Conservation (phyloP, 2,797 vertebrate species). For the Lerista edwardsae region DNA sequence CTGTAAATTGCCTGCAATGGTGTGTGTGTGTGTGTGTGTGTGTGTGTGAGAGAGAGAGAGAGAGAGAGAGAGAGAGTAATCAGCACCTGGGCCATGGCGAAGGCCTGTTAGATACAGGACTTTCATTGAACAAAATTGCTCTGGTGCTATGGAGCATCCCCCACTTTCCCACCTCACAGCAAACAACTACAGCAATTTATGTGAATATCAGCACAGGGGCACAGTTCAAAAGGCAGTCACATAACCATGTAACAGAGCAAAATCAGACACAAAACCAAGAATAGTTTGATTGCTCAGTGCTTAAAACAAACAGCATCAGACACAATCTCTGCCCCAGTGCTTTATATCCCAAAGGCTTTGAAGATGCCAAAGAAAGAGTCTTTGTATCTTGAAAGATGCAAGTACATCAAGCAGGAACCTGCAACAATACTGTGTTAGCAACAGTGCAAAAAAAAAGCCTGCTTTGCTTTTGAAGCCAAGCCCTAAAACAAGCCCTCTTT, state of each 20-base stretch:
- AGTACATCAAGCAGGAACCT: background rate
- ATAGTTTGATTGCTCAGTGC: constrained; percentile 16
- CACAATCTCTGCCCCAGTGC: constrained; percentile 19
- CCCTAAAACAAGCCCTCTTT: constrained; percentile 32
- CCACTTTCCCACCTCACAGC: background rate
- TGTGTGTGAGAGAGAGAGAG: too few species aligned
- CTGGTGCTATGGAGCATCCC: background rate
- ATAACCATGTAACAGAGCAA: constrained; percentile 37
- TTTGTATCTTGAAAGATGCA: background rate
- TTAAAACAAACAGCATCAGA: constrained; percentile 49
- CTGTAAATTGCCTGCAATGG: too few species aligned
- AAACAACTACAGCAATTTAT: constrained; percentile 29
- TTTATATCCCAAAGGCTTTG: constrained; percentile 51
- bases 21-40: too few species aligned
- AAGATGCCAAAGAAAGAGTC: constrained; percentile 23
- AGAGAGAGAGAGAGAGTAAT: too few species aligned
- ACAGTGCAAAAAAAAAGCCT: background rate
- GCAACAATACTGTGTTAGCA: background rate
- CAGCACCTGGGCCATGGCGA: too few species aligned
- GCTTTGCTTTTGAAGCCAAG: constrained; percentile 18
- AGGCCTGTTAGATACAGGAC: background rate
- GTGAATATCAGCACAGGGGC: constrained; percentile 40
- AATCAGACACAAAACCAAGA: constrained; percentile 32
- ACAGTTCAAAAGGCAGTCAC: constrained; percentile 38
- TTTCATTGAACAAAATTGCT: background rate